A percentile compares a stretch with the other conserved stretches of the same genome.
phyloP scores from a whole-genome alignment of 2,113 vertebrate genomes.

The Albula goreensis region DNA sequence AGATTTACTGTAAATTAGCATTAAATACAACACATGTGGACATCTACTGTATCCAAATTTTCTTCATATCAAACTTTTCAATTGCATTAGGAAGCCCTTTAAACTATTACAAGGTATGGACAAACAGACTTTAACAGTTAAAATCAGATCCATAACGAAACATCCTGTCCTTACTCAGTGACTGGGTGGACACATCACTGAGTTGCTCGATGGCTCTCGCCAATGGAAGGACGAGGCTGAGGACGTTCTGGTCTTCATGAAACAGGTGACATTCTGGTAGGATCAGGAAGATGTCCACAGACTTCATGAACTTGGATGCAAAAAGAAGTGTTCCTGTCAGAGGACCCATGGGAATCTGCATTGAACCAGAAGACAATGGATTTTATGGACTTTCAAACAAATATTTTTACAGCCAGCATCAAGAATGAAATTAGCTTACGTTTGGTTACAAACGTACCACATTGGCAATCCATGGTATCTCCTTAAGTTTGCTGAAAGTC shows the following conservation, averaged over 20 bases:
- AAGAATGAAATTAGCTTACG: background rate
- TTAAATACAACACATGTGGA: too few relatives aligned
- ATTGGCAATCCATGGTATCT: constrained; percentile 56
- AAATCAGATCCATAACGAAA: too few relatives aligned
- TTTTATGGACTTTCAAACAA: background rate
- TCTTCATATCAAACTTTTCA: too few relatives aligned
- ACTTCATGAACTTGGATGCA: constrained; percentile 37
- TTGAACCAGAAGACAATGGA: background rate
- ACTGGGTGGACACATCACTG: constrained; percentile 30
- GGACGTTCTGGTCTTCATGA: constrained; percentile 46
- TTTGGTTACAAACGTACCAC: constrained; percentile 43
- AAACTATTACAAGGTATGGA: too few relatives aligned
- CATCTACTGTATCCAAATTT: too few relatives aligned
- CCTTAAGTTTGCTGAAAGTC: constrained; percentile 54
- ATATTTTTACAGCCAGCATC: background rate
- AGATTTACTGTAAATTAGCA: too few relatives aligned
- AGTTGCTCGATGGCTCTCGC: constrained; percentile 37
- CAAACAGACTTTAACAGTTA: too few relatives aligned
- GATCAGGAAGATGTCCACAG: constrained; percentile 58
- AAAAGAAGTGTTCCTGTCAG: constrained; percentile 11
- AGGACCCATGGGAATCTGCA: constrained; percentile 35
- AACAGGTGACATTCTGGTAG: constrained; percentile 55
- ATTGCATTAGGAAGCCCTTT: too few relatives aligned
- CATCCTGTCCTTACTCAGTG: constrained; percentile 52
- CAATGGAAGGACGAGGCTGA: constrained; percentile 38